Evolutionary conservation across 2,888 invertebrate species (phyloP), one percentile per base, ranked within the genome.

Genomic region (Coelinius sp.): DNA sequence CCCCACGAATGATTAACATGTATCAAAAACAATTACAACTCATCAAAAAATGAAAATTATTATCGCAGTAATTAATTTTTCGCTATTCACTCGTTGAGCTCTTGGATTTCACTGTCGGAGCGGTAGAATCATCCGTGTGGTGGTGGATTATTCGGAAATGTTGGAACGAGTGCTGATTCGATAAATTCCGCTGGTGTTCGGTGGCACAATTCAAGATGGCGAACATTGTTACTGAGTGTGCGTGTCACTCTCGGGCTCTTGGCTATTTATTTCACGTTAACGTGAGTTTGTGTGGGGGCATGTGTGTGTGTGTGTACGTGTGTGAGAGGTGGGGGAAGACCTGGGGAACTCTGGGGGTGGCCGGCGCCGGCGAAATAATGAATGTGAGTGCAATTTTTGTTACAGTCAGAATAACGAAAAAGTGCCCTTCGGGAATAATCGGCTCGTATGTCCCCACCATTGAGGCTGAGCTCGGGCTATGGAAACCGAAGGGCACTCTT

Each of bases 161-260:
- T 44, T 44, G 12, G 14, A n/a, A 17, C 8, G 46, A 49, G 8
- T 20, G 20, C 46, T 10, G 22, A 25, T 25, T 53, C 53, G 53
- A 25, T 6, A 25, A 27, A 53, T 53, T 52, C 14, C 41, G 41
- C 4, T 10, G 41, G 41, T 41, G 41, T n/a, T 41, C 41, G 41
- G 41, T 41, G n/a, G 41, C 53, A 53, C 25, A 14, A 14, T 53
- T 53, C 12, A 53, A 53, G 59, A 35, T 59, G 31, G 59, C 17
- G 17, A 31, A 59, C 20, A 17, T 17, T n/a, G 41, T 41, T 10
- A 17, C 12, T 10, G 56, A 7, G 20, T 17, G 59, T 22, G 59
- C 59, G 59, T 31, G 31, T 17, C 0, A 2, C 53, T 53, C 14
- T 14, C 25, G 12, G 4, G n/a, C 17, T 14, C 5, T 7, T 22